Evolutionary conservation across 2,888 invertebrate species (phyloP), one percentile per base, ranked within the genome.

Genomic region (Yponomeuta sedellus): DNA sequence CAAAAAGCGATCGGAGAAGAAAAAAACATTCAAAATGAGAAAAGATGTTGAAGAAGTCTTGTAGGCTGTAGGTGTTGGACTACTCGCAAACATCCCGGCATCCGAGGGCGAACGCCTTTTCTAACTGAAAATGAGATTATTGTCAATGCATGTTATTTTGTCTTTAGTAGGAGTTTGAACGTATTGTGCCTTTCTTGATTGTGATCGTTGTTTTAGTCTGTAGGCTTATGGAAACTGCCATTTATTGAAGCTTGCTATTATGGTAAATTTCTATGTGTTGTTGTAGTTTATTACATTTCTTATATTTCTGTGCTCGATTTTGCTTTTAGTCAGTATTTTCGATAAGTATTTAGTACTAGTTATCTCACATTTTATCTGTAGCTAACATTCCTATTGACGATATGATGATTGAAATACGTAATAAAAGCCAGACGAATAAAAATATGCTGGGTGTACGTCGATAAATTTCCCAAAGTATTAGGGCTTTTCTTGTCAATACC

Each of bases 41-140:
- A 88, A 88, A 71, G 91, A 91, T 65, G 70, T 91, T 6, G 91
- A 91, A 76, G 88, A 88, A 77, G 74, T 83, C 1, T 69, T 89
- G 64, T 90, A 85, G 75, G 71, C 16, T 11, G 12, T 40, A 68
- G 39, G 10, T 40, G 12, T 44, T 44, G 1, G 40, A 44, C 40
- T 34, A 8, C 34, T 34, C 34, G 1, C 34, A 34, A 34, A 8
- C 34, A 1, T 34, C 34, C 34, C 34, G 4, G 34, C n/a, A n/a
- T n/a, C n/a, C n/a, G 34, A 8, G 34, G 34, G 8, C 8, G 6
- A 34, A 6, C 1, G 34, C 34, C 34, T 8, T 34, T 28, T 44
- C 1, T 44, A 44, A 44, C 11, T 16, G 16, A 3, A 44, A 16
- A 12, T 11, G 11, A 5, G 12, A 11, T 44, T 16, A 4, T 16